A percentile compares a stretch with the other conserved stretches of the same genome.
These are phyloP conservation scores for Hypercompe scribonia DNA, from an alignment of 2,888 invertebrate species.

Conservation along the genomic window DNA sequence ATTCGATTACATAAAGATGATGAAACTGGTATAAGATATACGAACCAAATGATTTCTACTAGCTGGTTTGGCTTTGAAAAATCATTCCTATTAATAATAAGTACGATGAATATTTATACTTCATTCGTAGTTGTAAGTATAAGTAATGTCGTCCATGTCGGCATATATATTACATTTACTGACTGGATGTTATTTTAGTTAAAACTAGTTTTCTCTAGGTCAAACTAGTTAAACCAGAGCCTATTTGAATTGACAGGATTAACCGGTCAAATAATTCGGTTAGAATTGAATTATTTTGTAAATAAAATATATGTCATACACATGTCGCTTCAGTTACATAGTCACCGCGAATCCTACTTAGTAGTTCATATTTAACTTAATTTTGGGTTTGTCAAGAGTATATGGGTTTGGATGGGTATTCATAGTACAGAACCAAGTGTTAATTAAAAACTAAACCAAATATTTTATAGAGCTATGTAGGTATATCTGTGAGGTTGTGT, in stretches of 20 bases:
- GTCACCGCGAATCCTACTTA: neutral
- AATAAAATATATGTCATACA: neutral
- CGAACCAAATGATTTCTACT: slow-evolving; percentile 65
- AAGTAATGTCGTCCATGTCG: neutral
- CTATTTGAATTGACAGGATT: slow-evolving; percentile 2
- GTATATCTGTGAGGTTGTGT: neutral
- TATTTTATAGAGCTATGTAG: neutral
- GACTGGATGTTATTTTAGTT: neutral
- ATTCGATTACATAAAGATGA: slow-evolving; percentile 78
- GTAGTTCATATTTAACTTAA: neutral
- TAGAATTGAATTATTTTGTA: neutral
- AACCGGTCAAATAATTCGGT: neutral
- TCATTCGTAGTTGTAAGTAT: slow-evolving; percentile 4
- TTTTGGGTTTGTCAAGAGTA: neutral
- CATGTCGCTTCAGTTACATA: neutral
- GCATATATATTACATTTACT: neutral
- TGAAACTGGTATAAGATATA: slow-evolving; percentile 73
- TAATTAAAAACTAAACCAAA: neutral
- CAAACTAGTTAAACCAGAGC: slow-evolving; percentile 2
- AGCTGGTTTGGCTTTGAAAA: slow-evolving; percentile 4
- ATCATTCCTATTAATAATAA: slow-evolving; percentile 11
- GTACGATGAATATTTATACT: slow-evolving; percentile 2
- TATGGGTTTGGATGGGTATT: neutral
- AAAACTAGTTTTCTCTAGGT: slow-evolving; percentile 9
- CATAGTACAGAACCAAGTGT: neutral